These are phyloP conservation scores for Grallaria varia DNA, from an alignment of 2,113 vertebrate species.

Conservation along the genomic window DNA sequence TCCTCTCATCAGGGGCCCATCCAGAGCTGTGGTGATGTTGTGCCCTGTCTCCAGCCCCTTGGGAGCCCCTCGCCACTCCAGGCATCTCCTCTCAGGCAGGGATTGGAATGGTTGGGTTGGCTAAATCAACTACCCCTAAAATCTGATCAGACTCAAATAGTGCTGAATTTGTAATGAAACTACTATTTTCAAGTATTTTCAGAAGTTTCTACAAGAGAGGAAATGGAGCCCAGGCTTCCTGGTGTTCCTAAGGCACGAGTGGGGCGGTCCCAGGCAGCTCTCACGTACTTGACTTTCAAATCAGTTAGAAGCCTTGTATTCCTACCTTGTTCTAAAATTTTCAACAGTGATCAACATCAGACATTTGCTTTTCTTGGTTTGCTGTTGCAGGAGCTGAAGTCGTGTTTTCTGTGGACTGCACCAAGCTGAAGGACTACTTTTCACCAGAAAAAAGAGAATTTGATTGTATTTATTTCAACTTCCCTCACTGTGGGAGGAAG, in stretches of 20 bases:
- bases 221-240: neutral
- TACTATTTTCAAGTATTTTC: accelerated
- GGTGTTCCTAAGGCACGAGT: accelerated
- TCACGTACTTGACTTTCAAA: accelerated
- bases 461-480: conserved; percentile 90
- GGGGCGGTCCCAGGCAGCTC: neutral
- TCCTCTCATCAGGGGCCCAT: neutral
- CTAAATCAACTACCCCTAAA: too few species aligned
- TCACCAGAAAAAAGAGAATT: conserved; percentile 68
- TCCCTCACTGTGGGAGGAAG: conserved; percentile 95
- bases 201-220: neutral
- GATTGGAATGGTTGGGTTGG: neutral
- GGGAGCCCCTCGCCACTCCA: accelerated
- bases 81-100: accelerated
- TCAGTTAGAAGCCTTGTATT: neutral
- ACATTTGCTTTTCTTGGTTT: accelerated
- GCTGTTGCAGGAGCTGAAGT: conserved; percentile 77
- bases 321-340: neutral
- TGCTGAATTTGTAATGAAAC: accelerated
- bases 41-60: neutral
- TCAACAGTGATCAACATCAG: neutral
- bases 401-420: conserved; percentile 88
- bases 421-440: conserved; percentile 76
- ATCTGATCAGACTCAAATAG: accelerated
- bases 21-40: neutral